These are phyloP conservation scores for honey bee (Apis mellifera) DNA, from an alignment of 1,140 invertebrate species.

Conservation along the genomic window DNA sequence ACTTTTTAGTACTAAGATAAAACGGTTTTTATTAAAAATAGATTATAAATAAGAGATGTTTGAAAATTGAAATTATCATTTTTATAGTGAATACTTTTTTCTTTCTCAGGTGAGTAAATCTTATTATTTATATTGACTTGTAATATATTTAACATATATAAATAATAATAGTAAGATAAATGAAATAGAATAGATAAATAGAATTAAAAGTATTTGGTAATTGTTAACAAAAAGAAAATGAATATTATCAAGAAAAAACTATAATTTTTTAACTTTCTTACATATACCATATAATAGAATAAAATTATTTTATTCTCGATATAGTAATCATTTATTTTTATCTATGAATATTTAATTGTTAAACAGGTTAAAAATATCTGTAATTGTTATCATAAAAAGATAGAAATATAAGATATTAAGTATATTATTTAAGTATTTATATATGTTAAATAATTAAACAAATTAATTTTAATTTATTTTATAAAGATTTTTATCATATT, in stretches of 20 bases:
- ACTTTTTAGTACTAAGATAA: no score
- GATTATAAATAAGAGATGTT: neutral
- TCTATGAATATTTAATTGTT: neutral
- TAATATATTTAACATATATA: neutral
- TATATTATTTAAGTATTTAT: no score
- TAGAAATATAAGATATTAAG: no score
- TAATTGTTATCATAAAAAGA: no score
- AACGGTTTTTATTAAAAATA: no score
- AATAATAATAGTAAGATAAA: neutral
- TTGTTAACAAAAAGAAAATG: neutral
- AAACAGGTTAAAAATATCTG: neutral
- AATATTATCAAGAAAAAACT: neutral
- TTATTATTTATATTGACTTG: neutral
- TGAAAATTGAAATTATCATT: no score
- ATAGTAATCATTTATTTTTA: neutral
- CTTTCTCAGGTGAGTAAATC: neutral
- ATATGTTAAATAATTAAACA: no score
- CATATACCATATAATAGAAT: neutral
- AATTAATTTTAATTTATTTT: no score
- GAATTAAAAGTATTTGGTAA: neutral
- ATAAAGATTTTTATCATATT: no score
- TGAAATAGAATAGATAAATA: neutral
- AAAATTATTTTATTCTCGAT: neutral
- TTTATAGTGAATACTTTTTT: no score
- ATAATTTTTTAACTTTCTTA: neutral